Evolutionary conservation across 2,113 vertebrate genomes (phyloP).

Genomic region (Trematocara unimaculatum): DNA sequence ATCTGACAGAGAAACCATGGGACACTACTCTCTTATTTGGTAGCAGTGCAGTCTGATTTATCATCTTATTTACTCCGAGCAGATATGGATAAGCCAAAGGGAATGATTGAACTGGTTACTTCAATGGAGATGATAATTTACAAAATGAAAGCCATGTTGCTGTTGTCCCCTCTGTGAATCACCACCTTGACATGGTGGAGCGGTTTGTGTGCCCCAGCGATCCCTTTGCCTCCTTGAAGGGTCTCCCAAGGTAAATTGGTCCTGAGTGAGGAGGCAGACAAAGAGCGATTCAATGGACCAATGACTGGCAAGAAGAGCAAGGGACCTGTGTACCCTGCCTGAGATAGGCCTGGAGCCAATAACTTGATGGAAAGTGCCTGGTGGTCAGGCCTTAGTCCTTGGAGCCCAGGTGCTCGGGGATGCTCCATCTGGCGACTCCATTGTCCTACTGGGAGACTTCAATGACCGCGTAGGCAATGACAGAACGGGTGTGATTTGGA

Average conservation of each 20-base stretch:
- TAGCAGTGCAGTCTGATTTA: background rate
- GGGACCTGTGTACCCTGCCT: background rate
- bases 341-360: background rate
- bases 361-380: background rate
- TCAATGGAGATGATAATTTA: background rate
- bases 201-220: background rate
- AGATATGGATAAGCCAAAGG: background rate
- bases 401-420: background rate
- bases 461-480: accelerated
- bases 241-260: background rate
- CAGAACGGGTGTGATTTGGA: accelerated
- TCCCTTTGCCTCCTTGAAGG: background rate
- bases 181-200: background rate
- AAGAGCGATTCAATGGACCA: background rate
- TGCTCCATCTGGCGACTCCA: background rate
- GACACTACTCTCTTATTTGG: background rate
- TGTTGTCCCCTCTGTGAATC: background rate
- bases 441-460: background rate
- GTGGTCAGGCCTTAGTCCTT: background rate
- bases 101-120: background rate
- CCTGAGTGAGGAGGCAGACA: background rate
- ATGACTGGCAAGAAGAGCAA: background rate
- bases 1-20: background rate
- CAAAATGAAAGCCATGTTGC: background rate
- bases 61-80: background rate